Evolutionary conservation across 2,113 vertebrate species (phyloP).

Genomic region (Calyptomena viridis): DNA sequence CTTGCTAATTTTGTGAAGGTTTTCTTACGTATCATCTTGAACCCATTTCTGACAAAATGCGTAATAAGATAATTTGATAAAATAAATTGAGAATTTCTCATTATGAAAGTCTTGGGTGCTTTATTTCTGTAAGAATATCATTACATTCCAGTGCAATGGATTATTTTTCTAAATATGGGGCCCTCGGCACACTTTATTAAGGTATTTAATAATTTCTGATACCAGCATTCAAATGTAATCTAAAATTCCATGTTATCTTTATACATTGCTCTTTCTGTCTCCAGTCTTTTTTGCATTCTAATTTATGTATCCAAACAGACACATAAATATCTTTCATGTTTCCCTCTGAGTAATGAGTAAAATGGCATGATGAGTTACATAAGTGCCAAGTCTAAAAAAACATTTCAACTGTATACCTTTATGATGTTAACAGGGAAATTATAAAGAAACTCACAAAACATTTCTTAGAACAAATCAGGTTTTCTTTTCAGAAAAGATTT

Average conservation of each 20-base stretch:
- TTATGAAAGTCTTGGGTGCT: not conserved
- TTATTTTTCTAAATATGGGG: not conserved
- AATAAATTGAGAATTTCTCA: conserved; percentile 16
- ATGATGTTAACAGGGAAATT: not conserved
- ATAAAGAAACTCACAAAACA: not conserved
- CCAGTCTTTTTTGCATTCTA: not conserved
- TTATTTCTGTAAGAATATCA: not conserved
- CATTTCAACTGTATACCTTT: not conserved
- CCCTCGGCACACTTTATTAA: not conserved
- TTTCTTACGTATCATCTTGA: not conserved
- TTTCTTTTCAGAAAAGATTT: not conserved
- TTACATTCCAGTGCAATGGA: not conserved
- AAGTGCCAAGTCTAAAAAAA: not conserved
- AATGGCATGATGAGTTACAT: not conserved
- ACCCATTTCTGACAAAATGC: not conserved
- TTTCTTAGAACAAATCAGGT: not conserved
- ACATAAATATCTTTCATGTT: not conserved
- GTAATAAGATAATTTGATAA: not conserved
- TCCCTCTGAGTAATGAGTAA: not conserved
- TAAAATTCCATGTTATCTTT: not conserved
- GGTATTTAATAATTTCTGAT: not conserved
- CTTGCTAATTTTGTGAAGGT: not conserved
- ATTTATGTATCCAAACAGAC: not conserved
- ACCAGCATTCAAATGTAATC: not conserved
- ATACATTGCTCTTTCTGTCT: not conserved